These are phyloP conservation scores for Cheilosia impressa DNA, from an alignment of 2,888 invertebrate genomes.

Conservation along the genomic window DNA sequence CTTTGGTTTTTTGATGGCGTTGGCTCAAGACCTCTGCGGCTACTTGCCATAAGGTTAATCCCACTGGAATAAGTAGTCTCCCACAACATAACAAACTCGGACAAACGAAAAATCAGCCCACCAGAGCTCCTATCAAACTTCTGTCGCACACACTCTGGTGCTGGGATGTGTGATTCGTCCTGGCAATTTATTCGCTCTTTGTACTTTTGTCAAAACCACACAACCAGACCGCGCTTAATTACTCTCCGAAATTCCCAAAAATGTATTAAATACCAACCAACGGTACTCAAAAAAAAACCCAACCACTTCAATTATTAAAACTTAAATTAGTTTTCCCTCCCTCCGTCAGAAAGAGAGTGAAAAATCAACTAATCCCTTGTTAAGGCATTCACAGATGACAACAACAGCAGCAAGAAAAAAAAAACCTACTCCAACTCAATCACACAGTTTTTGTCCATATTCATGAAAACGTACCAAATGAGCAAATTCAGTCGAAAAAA, in stretches of 20 bases:
- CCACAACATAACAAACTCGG: too few species aligned
- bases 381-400: slow-evolving; percentile 9
- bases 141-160: not conserved
- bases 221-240: slow-evolving; percentile 7
- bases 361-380: slow-evolving; percentile 38
- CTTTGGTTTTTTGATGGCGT: too few species aligned
- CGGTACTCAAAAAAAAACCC: not conserved
- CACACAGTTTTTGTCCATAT: slow-evolving; percentile 37
- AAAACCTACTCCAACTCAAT: slow-evolving; percentile 56
- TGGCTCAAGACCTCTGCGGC: too few species aligned
- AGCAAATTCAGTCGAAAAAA: slow-evolving; percentile 53
- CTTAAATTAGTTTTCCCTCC: slow-evolving; percentile 62
- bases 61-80: too few species aligned
- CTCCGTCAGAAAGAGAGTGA: not conserved
- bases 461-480: slow-evolving; percentile 43
- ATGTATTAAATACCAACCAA: slow-evolving; percentile 23
- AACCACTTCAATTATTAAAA: slow-evolving; percentile 64
- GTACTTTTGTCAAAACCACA: slow-evolving; percentile 11
- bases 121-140: not conserved
- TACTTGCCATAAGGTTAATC: too few species aligned
- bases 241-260: slow-evolving; percentile 10
- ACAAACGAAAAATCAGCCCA: not conserved
- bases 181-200: slow-evolving; percentile 10
- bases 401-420: slow-evolving; percentile 19
- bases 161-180: not conserved